phyloP scores from a whole-genome alignment of 35 echinoderm and acorn worm genomes.

The Ophiothrix spiculata region DNA sequence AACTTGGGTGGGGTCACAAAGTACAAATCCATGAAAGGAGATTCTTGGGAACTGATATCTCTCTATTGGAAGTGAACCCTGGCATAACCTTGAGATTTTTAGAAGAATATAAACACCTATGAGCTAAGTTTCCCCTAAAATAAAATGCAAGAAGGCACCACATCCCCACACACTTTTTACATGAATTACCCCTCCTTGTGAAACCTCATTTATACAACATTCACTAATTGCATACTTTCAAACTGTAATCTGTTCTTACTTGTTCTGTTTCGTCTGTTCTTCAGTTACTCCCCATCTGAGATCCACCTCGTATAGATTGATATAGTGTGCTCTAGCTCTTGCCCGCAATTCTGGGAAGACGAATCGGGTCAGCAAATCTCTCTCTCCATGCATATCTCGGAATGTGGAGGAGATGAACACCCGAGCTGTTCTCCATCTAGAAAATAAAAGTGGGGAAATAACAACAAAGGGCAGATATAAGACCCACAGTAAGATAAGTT shows the following conservation, averaged over 20 bases:
- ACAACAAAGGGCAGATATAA: not conserved
- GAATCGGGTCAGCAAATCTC: constrained; percentile 91
- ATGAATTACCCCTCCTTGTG: not conserved
- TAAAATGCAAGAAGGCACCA: no score
- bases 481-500: not conserved
- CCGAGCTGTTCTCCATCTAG: constrained; percentile 74
- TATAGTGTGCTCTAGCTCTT: constrained; percentile 59
- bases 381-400: constrained; percentile 98
- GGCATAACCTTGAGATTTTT: no score
- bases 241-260: constrained; percentile 46
- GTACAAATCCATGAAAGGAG: no score
- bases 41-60: no score
- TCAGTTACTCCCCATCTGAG: constrained; percentile 98
- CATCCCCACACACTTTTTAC: not conserved
- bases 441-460: not conserved
- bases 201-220: no score
- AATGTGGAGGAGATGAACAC: constrained; percentile 99
- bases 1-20: no score
- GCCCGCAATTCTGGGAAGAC: constrained; percentile 94
- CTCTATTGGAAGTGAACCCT: no score
- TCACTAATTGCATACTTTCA: not conserved
- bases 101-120: no score
- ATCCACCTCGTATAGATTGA: constrained; percentile 94
- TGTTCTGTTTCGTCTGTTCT: constrained; percentile 79
- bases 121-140: not conserved